Base-by-base conservation (phyloP, 1,140 invertebrate species). In the Monochamus saltuarius region DNA sequence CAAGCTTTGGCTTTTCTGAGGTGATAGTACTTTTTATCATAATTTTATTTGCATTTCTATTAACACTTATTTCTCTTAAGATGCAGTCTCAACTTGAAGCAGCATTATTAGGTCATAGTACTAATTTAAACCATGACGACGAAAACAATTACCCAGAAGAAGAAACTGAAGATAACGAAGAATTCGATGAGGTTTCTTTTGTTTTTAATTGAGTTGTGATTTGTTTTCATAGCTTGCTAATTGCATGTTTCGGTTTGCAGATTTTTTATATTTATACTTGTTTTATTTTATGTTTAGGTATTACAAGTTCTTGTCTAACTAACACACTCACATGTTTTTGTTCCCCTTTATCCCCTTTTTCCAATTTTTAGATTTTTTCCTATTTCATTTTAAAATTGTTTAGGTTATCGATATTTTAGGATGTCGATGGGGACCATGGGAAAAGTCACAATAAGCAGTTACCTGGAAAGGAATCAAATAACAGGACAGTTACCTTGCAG, bases 401-500 rank as follows among this genome's bases (percentile, higher is more conserved):
- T 29, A n/a, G 40, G 13, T 51, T 13, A 14, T 8, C 13, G n/a
- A 40, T 39, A 47, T 73, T 68, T 66, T 65, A 84, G 81, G 83
- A 83, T 66, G 76, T 68, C 59, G 81, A 82, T 71, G 71, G 77
- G 36, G 81, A 83, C 13, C n/a, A 39, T 54, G 29, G 7, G 1
- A 54, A 50, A 45, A 46, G 53, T 43, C 51, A 43, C 17, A 16
- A 17, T n/a, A 60, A 37, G 19, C 61, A 59, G 42, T 56, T 62
- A 46, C 55, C 64, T 47, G 67, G 62, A 42, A 72, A 62, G 54
- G 62, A 67, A 22, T 52, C 81, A 59, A 83, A 83, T 45, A 88
- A 89, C 7, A 80, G 89, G 64, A 88, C 87, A 56, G 86, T 94
- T 9, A 94, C 91, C n/a, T 75, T 95, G 42, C 88, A 90, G 76